Base-by-base conservation (phyloP, 2,113 vertebrate species). In the Charadrius vociferus region DNA sequence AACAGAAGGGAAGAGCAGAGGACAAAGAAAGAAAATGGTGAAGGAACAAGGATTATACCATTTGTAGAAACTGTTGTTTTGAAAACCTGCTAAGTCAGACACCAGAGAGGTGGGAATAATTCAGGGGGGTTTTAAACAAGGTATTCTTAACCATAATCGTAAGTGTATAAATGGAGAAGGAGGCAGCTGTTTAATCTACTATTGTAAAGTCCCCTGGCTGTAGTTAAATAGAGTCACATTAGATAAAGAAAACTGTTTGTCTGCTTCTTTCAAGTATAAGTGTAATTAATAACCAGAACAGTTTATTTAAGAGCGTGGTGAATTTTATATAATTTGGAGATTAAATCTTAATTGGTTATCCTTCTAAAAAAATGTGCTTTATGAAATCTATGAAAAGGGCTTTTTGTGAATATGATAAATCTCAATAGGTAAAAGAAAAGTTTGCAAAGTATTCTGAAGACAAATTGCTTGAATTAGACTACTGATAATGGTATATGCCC, bases 291-390 rank as follows among this genome's bases (percentile, higher is more conserved):
- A 94, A 93, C 55, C 75, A 70, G 79, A 95, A 78, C 7, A 20
- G 32, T 94, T 94, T 96, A 96, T 93, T 94, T 93, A 59, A 96
- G 47, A 93, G 23, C 6, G 10, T 79, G 65, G 61, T 81, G 68
- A 86, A 86, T 90, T 96, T 92, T 93, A 81, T 85, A 13, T 82
- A 45, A 74, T 93, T 79, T 78, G n/a, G 92, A 95, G 94, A 94
- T 96, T 89, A 96, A 91, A 96, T 97, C 95, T 96, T 91, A 96
- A 95, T 94, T 96, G 72, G 68, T 67, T 90, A 94, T 67, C n/a
- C 68, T 88, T 73, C 63, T 88, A 77, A 93, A 96, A 89, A 87
- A 83, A 88, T 56, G 39, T 78, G 32, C 75, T 88, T 92, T 90
- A 62, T 88, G 59, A 93, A 67, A 94, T 37, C 37, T 78, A 22